Evolutionary conservation across 2,797 vertebrate genomes (phyloP), one percentile per base, ranked within the genome.

Genomic region (Tachyglossus aculeatus): DNA sequence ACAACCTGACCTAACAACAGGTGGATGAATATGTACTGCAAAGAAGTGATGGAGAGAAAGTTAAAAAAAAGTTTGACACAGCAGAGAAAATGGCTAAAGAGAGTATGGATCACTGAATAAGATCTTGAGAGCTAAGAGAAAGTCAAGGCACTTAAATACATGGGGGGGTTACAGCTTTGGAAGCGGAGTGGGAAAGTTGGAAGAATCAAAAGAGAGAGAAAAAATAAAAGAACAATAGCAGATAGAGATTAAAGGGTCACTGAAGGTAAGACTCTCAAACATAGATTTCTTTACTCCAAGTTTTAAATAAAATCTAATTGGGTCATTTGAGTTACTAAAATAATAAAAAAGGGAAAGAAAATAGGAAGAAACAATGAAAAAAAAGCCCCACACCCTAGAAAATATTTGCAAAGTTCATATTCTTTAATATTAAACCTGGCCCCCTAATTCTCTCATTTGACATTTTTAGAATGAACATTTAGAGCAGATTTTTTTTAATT

Each of bases 1-100:
- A 55, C 18, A 60, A 47, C 15, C 29, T 51, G 47, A 40, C 16
- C 43, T 31, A 44, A 59, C 71, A 74, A n/a, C n/a, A n/a, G n/a
- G n/a, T n/a, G n/a, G n/a, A n/a, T n/a, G n/a, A n/a, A n/a, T n/a
- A n/a, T n/a, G 74, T 62, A 57, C 27, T 76, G 58, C 86, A 76
- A 70, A 62, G 69, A 61, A 55, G 19, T 27, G 34, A 19, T 54
- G 24, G 56, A 31, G 60, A 71, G 64, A 69, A 81, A 79, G 76
- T 61, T 48, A 22, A 34, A 52, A 59, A 32, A 37, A 54, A 57
- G 39, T 5, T 43, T 61, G 53, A 69, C 54, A 59, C 45, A 45
- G 57, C 68, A 80, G 74, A 74, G 66, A 82, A 83, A 40, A 61
- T 67, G 64, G 34, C 25, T 44, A 39, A 69, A 40, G 43, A 56